Evolutionary conservation across 2,797 vertebrate genomes (phyloP).

Genomic region (Prunella strophiata): DNA sequence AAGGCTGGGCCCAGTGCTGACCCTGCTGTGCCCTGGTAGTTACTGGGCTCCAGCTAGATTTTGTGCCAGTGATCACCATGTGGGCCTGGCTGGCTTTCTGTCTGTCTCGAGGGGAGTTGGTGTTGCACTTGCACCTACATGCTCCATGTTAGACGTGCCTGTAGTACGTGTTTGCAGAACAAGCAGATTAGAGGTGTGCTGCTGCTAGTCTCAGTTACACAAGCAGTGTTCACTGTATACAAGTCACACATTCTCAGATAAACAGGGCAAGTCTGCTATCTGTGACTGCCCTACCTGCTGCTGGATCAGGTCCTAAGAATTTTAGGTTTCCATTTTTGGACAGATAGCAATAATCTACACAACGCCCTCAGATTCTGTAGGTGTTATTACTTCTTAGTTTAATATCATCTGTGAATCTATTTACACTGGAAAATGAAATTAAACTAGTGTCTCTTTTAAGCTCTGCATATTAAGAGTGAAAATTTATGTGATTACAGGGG

Average conservation of each 20-base stretch:
- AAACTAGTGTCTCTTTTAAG: background rate
- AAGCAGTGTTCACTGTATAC: background rate
- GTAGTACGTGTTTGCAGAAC: background rate
- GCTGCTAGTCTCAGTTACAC: background rate
- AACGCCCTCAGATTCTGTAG: background rate
- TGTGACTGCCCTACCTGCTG: background rate
- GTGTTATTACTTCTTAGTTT: background rate
- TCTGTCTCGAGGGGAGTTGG: background rate
- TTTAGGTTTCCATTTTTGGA: background rate
- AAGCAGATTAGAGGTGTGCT: background rate
- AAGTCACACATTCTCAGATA: fast-evolving
- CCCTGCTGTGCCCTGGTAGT: background rate
- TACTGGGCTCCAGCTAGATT: background rate
- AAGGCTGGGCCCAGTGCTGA: background rate
- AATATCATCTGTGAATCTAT: background rate
- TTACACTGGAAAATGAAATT: background rate
- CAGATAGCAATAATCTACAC: background rate
- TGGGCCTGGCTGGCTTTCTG: background rate
- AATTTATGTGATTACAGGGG: background rate
- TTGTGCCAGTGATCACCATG: background rate
- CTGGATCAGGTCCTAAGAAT: background rate
- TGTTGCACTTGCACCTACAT: background rate
- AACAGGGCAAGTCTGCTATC: background rate
- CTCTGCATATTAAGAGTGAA: background rate
- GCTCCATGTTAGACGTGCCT: fast-evolving